phyloP scores from a whole-genome alignment of 2,113 vertebrate species.

The Lasiurus borealis region DNA sequence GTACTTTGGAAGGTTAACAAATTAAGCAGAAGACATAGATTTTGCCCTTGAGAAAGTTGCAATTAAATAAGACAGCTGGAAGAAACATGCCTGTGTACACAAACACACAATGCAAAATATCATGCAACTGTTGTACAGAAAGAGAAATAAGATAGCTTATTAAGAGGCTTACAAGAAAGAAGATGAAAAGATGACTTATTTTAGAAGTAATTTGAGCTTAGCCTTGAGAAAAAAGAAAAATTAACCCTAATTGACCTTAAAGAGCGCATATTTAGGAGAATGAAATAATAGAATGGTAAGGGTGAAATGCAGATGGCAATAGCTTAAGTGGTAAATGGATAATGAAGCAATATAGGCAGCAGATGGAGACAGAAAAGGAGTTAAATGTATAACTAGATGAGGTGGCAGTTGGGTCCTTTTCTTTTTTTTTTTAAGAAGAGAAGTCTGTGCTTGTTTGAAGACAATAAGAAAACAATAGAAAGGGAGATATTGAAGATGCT shows the following conservation, averaged over 20 bases:
- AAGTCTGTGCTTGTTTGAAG: slow-evolving; percentile 36
- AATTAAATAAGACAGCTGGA: neutral
- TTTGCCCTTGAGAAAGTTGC: slow-evolving; percentile 35
- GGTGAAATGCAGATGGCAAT: slow-evolving; percentile 38
- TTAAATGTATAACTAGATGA: slow-evolving; percentile 58
- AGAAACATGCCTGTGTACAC: neutral
- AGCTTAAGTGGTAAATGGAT: slow-evolving; percentile 46
- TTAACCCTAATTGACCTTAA: slow-evolving; percentile 50
- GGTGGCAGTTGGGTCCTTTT: neutral
- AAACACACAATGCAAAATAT: neutral
- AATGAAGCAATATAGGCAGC: slow-evolving; percentile 39
- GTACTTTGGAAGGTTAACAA: slow-evolving; percentile 5
- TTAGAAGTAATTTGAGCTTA: neutral
- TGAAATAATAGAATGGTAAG: slow-evolving; percentile 23
- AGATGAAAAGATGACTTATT: slow-evolving; percentile 33
- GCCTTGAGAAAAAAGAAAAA: slow-evolving; percentile 57
- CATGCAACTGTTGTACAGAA: slow-evolving; percentile 58
- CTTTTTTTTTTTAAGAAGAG: neutral
- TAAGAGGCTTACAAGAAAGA: slow-evolving; percentile 55
- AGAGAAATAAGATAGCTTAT: slow-evolving; percentile 59
- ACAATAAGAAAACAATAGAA: neutral
- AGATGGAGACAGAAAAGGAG: slow-evolving; percentile 59
- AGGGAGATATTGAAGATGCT: neutral
- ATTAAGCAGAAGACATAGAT: slow-evolving; percentile 25
- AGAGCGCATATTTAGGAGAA: slow-evolving; percentile 5